Evolutionary conservation across 2,797 vertebrate species (phyloP).

Genomic region (Capromys pilorides): DNA sequence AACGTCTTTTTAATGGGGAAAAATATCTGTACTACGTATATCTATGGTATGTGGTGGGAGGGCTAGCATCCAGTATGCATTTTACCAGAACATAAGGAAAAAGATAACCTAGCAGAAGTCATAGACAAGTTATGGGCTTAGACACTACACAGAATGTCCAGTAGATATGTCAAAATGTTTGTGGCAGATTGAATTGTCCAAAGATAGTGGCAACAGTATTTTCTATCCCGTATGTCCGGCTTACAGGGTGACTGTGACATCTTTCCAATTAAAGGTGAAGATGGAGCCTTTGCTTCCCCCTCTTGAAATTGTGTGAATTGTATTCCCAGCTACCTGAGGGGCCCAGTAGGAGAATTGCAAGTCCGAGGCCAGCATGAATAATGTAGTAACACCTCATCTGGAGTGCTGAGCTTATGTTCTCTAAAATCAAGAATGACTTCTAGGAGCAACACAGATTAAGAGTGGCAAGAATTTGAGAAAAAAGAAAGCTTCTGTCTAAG

Average conservation of each 20-base stretch:
- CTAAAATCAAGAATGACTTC: no score
- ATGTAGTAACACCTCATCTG: no score
- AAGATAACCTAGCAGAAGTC: constrained; percentile 16
- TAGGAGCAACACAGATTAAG: no score
- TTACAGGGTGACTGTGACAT: not conserved
- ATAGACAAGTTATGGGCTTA: not conserved
- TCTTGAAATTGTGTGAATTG: not conserved
- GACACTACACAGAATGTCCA: not conserved
- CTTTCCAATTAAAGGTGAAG: not conserved
- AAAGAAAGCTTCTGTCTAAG: no score
- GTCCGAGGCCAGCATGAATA: no score
- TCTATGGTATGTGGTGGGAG: not conserved
- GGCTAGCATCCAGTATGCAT: not conserved
- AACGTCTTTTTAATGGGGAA: not conserved
- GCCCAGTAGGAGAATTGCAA: not conserved
- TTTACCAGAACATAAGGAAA: constrained; percentile 30
- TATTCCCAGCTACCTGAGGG: not conserved
- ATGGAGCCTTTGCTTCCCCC: not conserved
- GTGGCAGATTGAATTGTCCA: constrained; percentile 25
- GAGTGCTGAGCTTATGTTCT: no score
- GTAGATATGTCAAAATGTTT: not conserved
- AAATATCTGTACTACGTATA: not conserved
- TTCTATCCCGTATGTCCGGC: not conserved
- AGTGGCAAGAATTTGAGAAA: no score
- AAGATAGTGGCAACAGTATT: constrained; percentile 49